Conservation (phyloP, 2,113 vertebrate genomes). For the Bolborhynchus lineola region DNA sequence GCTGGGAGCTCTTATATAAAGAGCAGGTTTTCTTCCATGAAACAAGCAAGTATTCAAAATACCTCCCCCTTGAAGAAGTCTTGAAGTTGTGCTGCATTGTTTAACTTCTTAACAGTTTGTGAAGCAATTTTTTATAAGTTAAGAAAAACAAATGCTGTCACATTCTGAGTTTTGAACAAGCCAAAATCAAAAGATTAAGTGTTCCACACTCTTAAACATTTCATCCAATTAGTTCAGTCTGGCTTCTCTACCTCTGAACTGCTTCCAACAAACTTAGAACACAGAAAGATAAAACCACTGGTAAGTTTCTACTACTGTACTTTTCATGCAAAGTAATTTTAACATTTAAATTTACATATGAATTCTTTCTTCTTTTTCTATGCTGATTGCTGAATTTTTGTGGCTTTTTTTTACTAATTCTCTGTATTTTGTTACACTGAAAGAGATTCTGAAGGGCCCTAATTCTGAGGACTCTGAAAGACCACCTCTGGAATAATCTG, state of each 20-base stretch:
- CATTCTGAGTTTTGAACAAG: conserved; percentile 36
- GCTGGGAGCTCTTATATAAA: conserved; percentile 64
- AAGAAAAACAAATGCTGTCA: conserved; percentile 66
- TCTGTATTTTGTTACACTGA: background rate
- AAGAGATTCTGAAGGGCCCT: background rate
- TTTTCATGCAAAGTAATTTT: conserved; percentile 1
- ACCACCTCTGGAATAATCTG: background rate
- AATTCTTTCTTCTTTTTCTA: background rate
- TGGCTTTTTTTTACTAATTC: background rate
- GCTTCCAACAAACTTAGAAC: conserved; percentile 21
- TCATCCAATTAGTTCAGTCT: background rate
- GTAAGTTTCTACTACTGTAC: background rate
- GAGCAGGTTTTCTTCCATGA: conserved; percentile 57
- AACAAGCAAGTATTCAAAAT: conserved; percentile 60
- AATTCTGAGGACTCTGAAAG: background rate
- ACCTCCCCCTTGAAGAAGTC: background rate
- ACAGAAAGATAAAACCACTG: conserved; percentile 17
- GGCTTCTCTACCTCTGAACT: background rate
- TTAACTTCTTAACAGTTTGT: conserved; percentile 64
- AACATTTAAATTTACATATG: background rate
- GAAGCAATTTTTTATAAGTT: conserved; percentile 60
- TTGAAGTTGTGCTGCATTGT: conserved; percentile 46
- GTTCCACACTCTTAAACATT: conserved; percentile 38
- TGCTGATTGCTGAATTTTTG: background rate
- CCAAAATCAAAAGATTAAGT: conserved; percentile 53